Conservation (phyloP, 1,140 invertebrate genomes). For the Orius laevigatus region DNA sequence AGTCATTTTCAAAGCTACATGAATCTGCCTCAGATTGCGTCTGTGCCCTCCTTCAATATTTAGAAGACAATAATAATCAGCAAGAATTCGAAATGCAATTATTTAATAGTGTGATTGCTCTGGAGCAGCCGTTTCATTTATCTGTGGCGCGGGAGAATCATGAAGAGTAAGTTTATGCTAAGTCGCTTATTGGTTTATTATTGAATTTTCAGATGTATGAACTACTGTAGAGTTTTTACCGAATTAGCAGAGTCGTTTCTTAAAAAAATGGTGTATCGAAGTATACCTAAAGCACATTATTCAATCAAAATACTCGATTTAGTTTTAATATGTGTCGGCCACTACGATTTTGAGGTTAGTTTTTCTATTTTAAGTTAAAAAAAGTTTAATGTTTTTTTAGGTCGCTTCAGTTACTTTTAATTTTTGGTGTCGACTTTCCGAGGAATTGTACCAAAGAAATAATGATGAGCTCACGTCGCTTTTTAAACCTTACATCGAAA, state of each 20-base stretch:
- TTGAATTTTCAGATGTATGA: slow-evolving; percentile 47
- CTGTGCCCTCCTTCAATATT: slow-evolving; percentile 61
- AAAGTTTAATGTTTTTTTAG: slow-evolving; percentile 33
- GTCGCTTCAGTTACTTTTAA: slow-evolving; percentile 94
- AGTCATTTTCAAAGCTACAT: slow-evolving; percentile 39
- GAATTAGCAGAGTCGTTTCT: slow-evolving; percentile 85
- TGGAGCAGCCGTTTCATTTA: slow-evolving; percentile 77
- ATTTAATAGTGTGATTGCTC: slow-evolving; percentile 59
- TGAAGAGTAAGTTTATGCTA: slow-evolving; percentile 31
- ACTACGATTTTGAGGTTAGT: slow-evolving; percentile 86
- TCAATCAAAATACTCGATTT: slow-evolving; percentile 76
- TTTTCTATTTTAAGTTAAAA: background rate
- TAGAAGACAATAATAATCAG: slow-evolving; percentile 56
- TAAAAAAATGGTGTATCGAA: slow-evolving; percentile 54
- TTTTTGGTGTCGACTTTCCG: slow-evolving; percentile 90
- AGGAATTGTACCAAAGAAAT: slow-evolving; percentile 81
- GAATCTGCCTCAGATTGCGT: slow-evolving; percentile 84
- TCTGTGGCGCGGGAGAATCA: slow-evolving; percentile 85
- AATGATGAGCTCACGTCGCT: slow-evolving; percentile 54
- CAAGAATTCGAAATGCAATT: slow-evolving; percentile 53
- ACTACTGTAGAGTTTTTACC: slow-evolving; percentile 89
- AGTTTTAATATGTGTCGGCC: slow-evolving; percentile 79
- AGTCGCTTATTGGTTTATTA: background rate
- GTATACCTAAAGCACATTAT: slow-evolving; percentile 43
- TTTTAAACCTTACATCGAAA: slow-evolving; percentile 82